Evolutionary conservation across 2,888 invertebrate species (phyloP), one percentile per base, ranked within the genome.

Genomic region (Pyrochroa serraticornis): DNA sequence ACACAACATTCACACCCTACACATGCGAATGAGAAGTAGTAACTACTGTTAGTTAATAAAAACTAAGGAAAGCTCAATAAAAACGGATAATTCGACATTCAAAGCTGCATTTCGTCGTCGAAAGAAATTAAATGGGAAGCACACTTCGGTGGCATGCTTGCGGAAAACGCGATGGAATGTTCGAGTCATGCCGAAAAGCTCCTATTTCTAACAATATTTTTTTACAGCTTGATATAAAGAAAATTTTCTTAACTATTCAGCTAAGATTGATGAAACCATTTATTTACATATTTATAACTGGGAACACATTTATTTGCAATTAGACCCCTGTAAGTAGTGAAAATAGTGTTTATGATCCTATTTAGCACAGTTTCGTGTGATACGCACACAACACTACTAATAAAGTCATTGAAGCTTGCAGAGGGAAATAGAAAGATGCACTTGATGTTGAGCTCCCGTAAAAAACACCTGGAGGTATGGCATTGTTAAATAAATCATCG

Each of bases 401-500:
- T 65, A 74, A 64, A 66, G 74, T 72, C 72, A 75, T 72, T 71
- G 77, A 72, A 71, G 75, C 76, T 72, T 74, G 76, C 64, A 77
- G 75, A 65, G 66, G 67, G 63, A 69, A 67, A 69, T 69, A 73
- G 66, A 73, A 71, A 67, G 73, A 67, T 64, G 73, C 68, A 72
- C 75, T 75, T 68, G 75, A 67, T 61, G 76, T 69, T 57, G 76
- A 73, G 67, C 74, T 75, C 68, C 74, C 69, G 69, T 71, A 74
- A 69, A 68, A 69, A 64, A 72, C 73, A 72, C 70, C 72, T 73
- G 68, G 67, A 71, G 67, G 66, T n/a, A 49, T 47, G 48, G 41
- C 13, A 49, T 58, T 54, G 52, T 60, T 55, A 53, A 55, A 59
- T 59, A 56, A 61, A 59, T 47, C 55, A 58, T 49, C 46, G 12